Percentiles rank a stretch among this genome's conserved stretches.
These are phyloP conservation scores for Sebastolobus altivelis DNA, from an alignment of 2,797 vertebrate genomes.

Conservation along the genomic window DNA sequence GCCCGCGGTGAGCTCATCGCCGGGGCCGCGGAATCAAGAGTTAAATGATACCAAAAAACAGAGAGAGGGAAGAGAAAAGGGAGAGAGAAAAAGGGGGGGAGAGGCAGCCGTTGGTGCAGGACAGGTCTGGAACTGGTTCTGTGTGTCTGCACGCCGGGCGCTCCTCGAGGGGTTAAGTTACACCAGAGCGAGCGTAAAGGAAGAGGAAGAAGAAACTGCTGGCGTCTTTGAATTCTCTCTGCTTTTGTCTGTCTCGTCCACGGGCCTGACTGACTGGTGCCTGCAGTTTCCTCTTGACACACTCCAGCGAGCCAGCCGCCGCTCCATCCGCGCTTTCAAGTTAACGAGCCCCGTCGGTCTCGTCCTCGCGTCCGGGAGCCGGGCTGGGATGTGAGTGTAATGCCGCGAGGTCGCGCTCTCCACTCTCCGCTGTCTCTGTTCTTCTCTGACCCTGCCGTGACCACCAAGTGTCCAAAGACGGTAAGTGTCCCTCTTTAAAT, in stretches of 20 bases:
- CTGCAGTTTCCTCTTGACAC: slow-evolving; percentile 70
- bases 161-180: slow-evolving; percentile 77
- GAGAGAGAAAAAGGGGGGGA: slow-evolving; percentile 29
- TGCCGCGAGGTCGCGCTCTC: slow-evolving; percentile 50
- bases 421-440: slow-evolving; percentile 39
- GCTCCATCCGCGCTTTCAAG: slow-evolving; percentile 58
- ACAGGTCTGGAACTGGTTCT: slow-evolving; percentile 81
- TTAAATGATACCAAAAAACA: slow-evolving; percentile 78
- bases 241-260: slow-evolving; percentile 52
- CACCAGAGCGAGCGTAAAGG: slow-evolving; percentile 59
- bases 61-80: slow-evolving; percentile 36
- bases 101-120: slow-evolving; percentile 61
- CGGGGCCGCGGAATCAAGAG: slow-evolving; percentile 70
- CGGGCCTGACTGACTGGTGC: slow-evolving; percentile 53
- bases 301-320: slow-evolving; percentile 45
- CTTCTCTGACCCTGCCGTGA: slow-evolving; percentile 61
- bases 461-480: slow-evolving; percentile 62
- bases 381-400: slow-evolving; percentile 49
- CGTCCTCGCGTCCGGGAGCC: slow-evolving; percentile 51
- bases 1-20: slow-evolving; percentile 81
- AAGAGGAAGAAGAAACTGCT: slow-evolving; percentile 70
- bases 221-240: slow-evolving; percentile 64
- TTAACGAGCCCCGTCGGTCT: slow-evolving; percentile 70
- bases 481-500: slow-evolving; percentile 68
- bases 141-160: slow-evolving; percentile 54